Conservation (phyloP, 1,140 invertebrate species). For the Drosophila jambulina region DNA sequence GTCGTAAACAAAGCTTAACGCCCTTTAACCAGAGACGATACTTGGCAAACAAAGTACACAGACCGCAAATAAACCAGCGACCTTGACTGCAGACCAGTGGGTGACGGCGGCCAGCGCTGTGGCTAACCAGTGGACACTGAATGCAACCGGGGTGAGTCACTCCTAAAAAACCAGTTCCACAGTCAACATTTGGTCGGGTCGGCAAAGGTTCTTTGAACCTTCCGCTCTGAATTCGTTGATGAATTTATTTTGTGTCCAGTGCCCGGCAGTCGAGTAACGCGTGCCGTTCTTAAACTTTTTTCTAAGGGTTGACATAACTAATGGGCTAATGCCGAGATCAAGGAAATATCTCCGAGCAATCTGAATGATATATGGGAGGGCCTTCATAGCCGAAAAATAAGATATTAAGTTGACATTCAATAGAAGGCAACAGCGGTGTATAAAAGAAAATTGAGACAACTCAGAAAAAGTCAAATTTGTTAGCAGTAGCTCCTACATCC, state of each 20-base stretch:
- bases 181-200: conserved; percentile 43
- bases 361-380: conserved; percentile 27
- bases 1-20: conserved; percentile 72
- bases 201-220: conserved; percentile 71
- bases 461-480: not conserved
- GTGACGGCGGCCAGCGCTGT: conserved; percentile 10
- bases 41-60: conserved; percentile 56
- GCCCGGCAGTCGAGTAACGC: conserved; percentile 53
- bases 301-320: conserved; percentile 46
- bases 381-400: not conserved
- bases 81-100: conserved; percentile 56
- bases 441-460: not conserved
- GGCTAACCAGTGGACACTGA: conserved; percentile 28
- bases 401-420: conserved; percentile 9
- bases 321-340: conserved; percentile 49
- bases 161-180: conserved; percentile 33
- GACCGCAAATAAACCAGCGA: conserved; percentile 70
- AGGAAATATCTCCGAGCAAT: conserved; percentile 17
- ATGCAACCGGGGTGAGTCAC: conserved; percentile 49
- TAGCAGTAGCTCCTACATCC: not conserved
- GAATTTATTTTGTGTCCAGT: conserved; percentile 74
- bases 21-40: conserved; percentile 36
- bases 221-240: conserved; percentile 50
- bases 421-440: not conserved
- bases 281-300: conserved; percentile 57